A percentile compares a stretch with the other conserved stretches of the same genome.
Evolutionary conservation across 2,113 vertebrate species (phyloP).

Genomic region (Mobula hypostoma): DNA sequence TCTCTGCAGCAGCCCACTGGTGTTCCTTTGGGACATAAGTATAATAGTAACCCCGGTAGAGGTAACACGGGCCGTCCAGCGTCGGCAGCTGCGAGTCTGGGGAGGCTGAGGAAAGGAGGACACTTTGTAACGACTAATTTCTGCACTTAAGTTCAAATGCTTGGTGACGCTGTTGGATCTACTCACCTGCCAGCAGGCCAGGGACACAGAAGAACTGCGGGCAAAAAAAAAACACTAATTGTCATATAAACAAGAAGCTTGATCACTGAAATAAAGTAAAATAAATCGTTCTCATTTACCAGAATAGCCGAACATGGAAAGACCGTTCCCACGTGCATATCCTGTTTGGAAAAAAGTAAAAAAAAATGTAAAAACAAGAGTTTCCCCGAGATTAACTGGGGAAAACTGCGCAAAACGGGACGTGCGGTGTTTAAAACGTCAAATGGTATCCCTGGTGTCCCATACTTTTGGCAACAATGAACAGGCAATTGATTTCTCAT

Average conservation of each 20-base stretch:
- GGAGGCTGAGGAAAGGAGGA: neutral
- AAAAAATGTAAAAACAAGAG: neutral
- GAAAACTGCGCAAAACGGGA: neutral
- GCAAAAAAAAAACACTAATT: neutral
- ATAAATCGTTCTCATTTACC: slow-evolving; percentile 3
- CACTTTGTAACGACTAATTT: neutral
- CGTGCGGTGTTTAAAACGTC: neutral
- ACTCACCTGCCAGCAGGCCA: neutral
- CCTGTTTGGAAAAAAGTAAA: neutral
- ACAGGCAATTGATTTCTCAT: neutral
- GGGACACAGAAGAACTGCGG: slow-evolving; percentile 2
- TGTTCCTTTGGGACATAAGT: slow-evolving; percentile 49
- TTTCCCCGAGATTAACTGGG: neutral
- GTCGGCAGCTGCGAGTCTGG: slow-evolving; percentile 42
- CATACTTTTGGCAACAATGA: neutral
- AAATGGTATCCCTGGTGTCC: neutral
- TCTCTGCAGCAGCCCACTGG: slow-evolving; percentile 47
- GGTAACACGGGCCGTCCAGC: slow-evolving; percentile 42
- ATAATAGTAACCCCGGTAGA: slow-evolving; percentile 50
- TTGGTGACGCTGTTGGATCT: neutral
- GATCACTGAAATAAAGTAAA: too few species aligned
- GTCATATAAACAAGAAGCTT: neutral
- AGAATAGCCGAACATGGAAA: neutral
- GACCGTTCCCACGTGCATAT: neutral
- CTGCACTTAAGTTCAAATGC: neutral